Evolutionary conservation across 2,888 invertebrate genomes (phyloP), one percentile per base, ranked within the genome.

Genomic region (Notodonta dromedarius): DNA sequence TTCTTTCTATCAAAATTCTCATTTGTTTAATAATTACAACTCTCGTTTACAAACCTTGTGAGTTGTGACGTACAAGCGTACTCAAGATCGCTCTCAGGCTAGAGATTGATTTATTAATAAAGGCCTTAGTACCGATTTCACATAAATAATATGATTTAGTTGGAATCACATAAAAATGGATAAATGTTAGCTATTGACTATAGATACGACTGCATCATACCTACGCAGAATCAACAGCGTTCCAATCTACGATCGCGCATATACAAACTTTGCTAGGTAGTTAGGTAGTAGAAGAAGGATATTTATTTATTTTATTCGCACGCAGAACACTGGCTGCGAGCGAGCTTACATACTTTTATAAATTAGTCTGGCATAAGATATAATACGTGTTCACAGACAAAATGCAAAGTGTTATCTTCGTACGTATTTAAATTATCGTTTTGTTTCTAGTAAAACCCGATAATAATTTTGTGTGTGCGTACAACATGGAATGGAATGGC

Each of bases 161-260:
- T 24, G 24, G 24, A 24, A 24, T 24, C 24, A 24, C 24, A 24
- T 24, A 24, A 24, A 24, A 2, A 24, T 2, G 2, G 1, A 24
- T 24, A 24, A 24, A 24, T 24, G 24, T 24, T 24, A 2, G 24
- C 1, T 24, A 24, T 7, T 35, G 65, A 70, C 88, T 88, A 90
- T 87, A 76, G 79, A 86, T 90, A 82, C 42, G 76, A 66, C 68
- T 52, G 67, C 60, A 60, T 66, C 66, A 70, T 77, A 78, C 77
- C 69, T 73, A 84, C 84, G 84, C 85, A 83, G 84, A 85, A 85
- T 86, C 83, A 78, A 79, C 80, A 83, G 77, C 90, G 89, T 89
- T 90, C 88, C 90, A 82, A 84, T 88, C 76, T 81, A 89, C 88
- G 87, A 69, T 78, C 71, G 71, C 71, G 69, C 70, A 69, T 68